These are phyloP conservation scores for Neocrepidodera transversa DNA, from an alignment of 2,888 invertebrate genomes.

Conservation along the genomic window DNA sequence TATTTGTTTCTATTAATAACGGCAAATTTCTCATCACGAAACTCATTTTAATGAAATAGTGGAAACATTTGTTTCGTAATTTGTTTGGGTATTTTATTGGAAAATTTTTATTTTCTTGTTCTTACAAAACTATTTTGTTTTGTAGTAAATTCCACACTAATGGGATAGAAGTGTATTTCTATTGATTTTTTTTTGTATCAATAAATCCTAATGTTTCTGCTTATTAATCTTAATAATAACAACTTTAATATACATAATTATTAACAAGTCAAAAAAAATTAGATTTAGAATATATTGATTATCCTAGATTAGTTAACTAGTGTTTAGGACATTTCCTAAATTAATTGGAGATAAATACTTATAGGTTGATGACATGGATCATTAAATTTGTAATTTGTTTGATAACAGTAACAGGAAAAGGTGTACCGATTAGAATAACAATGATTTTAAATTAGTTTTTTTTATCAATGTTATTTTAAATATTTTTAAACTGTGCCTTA, in stretches of 20 bases:
- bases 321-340: no score
- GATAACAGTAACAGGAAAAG: neutral
- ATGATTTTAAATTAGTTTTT: neutral
- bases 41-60: conserved; percentile 26
- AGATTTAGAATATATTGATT: no score
- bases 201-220: no score
- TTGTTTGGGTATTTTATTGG: conserved; percentile 10
- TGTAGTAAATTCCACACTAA: neutral
- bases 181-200: no score
- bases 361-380: neutral
- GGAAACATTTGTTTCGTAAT: conserved; percentile 22
- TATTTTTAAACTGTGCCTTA: no score
- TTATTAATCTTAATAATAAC: no score
- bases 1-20: conserved; percentile 23
- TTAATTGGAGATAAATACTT: no score
- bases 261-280: no score
- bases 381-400: neutral
- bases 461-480: no score
- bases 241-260: no score
- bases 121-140: neutral
- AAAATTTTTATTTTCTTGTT: neutral
- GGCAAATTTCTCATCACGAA: conserved; percentile 21
- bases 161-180: no score
- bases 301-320: no score
- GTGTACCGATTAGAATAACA: neutral